A percentile compares a stretch with the other conserved stretches of the same genome.
These are phyloP conservation scores for Phyllopteryx taeniolatus DNA, from an alignment of 2,113 vertebrate genomes.

Conservation along the genomic window DNA sequence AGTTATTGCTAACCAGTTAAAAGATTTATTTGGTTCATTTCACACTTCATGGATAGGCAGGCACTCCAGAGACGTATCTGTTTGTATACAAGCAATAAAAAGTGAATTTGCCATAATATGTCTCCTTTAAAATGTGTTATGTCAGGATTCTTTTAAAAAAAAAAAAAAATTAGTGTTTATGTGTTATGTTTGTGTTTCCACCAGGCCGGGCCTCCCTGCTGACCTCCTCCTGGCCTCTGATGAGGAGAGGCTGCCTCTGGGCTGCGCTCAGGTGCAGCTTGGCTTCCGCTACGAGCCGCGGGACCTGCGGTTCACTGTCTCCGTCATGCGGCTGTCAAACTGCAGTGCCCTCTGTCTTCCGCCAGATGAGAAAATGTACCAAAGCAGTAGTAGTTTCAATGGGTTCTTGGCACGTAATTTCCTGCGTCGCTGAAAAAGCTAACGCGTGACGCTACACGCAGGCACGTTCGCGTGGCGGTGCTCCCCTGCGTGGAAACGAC, in stretches of 20 bases:
- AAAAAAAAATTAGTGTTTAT: neutral
- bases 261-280: conserved; percentile 85
- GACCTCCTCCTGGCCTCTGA: conserved; percentile 73
- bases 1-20: no score
- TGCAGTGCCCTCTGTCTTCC: conserved; percentile 78
- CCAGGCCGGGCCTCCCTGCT: conserved; percentile 57
- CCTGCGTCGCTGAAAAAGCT: neutral
- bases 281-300: conserved; percentile 88
- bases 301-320: conserved; percentile 86
- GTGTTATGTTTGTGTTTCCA: neutral
- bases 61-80: no score
- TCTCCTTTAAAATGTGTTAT: neutral
- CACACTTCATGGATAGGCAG: no score
- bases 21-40: no score
- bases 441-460: conserved; percentile 35
- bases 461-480: conserved; percentile 83
- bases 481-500: conserved; percentile 86
- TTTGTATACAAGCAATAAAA: no score
- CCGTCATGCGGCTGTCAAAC: conserved; percentile 83
- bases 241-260: conserved; percentile 68
- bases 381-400: no score
- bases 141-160: neutral
- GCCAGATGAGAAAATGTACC: conserved; percentile 83
- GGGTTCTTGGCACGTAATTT: neutral
- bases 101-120: no score